A percentile compares a stretch with the other conserved stretches of the same genome.
phyloP scores from a whole-genome alignment of 2,888 invertebrate genomes.

The Lycophotia porphyrea region DNA sequence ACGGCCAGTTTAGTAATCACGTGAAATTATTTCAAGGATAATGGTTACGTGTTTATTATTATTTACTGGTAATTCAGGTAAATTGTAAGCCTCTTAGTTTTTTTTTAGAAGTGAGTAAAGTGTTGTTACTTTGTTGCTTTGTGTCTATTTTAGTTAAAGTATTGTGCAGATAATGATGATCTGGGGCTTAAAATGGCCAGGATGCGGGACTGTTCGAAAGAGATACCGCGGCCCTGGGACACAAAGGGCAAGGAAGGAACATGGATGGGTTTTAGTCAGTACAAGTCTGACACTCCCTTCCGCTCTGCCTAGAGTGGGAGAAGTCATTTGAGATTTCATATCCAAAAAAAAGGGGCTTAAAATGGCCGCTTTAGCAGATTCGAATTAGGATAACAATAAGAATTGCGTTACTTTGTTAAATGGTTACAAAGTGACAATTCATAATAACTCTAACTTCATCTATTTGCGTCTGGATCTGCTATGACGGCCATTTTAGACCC shows the following conservation, averaged over 20 bases:
- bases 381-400: not conserved
- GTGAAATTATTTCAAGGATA: constrained; percentile 64
- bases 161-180: not conserved
- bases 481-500: not conserved
- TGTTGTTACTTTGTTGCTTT: constrained; percentile 7
- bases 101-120: constrained; percentile 15
- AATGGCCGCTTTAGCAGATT: not conserved
- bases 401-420: not conserved
- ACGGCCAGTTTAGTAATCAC: constrained; percentile 61
- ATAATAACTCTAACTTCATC: no score
- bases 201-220: no score
- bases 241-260: no score
- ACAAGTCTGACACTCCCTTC: no score
- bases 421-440: not conserved
- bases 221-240: no score
- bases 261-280: no score
- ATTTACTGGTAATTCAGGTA: constrained; percentile 51
- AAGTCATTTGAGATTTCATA: no score
- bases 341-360: no score
- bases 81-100: constrained; percentile 19
- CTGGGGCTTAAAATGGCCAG: no score
- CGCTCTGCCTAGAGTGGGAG: no score
- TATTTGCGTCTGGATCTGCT: no score
- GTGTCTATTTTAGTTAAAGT: not conserved
- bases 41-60: constrained; percentile 63